Conservation (phyloP, 2,113 vertebrate genomes). For the Agapornis roseicollis region DNA sequence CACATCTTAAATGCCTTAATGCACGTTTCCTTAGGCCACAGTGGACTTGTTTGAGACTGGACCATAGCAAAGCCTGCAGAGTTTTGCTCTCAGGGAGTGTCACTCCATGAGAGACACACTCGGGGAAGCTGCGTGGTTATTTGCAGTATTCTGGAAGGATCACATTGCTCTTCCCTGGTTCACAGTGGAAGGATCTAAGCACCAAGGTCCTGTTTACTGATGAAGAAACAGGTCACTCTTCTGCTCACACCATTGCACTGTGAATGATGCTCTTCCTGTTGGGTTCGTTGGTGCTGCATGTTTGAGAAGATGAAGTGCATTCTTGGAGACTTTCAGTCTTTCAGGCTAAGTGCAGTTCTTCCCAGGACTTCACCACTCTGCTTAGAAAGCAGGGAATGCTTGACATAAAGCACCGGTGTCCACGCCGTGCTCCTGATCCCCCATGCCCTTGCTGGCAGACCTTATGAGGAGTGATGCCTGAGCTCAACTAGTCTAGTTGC, state of each 20-base stretch:
- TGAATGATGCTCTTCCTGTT: neutral
- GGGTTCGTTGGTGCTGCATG: neutral
- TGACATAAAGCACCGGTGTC: neutral
- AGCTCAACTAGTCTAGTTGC: neutral
- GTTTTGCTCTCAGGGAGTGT: neutral
- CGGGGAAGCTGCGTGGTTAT: neutral
- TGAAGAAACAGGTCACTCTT: neutral
- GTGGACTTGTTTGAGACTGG: neutral
- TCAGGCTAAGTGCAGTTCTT: neutral
- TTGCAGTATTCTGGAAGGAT: neutral
- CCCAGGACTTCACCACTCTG: neutral
- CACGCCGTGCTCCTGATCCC: neutral
- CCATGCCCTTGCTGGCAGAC: neutral
- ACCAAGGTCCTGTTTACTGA: no score
- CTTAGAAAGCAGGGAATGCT: neutral
- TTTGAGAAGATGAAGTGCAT: neutral
- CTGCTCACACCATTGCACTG: neutral
- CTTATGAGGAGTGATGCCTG: neutral
- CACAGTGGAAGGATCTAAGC: neutral
- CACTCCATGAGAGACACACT: no score
- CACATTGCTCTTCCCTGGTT: neutral
- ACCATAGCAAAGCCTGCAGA: neutral
- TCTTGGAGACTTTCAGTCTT: neutral
- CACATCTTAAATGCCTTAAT: neutral
- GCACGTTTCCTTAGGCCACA: accelerated